Percentiles rank a stretch among this genome's conserved stretches.
phyloP scores from a whole-genome alignment of 1,140 invertebrate species.

The Lasioglossum albipes region DNA sequence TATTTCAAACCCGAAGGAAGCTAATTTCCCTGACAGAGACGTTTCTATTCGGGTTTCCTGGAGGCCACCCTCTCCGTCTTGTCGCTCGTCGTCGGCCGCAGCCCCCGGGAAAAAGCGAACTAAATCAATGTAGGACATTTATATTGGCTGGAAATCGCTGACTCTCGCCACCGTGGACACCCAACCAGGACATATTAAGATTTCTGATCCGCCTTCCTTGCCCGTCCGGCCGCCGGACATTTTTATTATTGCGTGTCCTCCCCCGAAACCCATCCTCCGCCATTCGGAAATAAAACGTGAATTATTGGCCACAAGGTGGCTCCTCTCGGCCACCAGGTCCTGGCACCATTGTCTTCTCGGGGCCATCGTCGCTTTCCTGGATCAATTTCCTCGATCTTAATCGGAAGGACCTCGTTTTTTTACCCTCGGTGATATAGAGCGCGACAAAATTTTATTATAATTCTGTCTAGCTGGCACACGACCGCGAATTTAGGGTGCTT shows the following conservation, averaged over 20 bases:
- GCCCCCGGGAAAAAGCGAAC: slow-evolving; percentile 32
- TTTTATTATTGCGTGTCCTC: slow-evolving; percentile 74
- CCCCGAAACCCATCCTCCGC: slow-evolving; percentile 3
- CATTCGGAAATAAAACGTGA: slow-evolving; percentile 68
- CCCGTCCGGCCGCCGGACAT: slow-evolving; percentile 63
- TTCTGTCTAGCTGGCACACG: too few relatives aligned
- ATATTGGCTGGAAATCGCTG: slow-evolving; percentile 79
- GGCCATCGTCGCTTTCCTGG: background rate
- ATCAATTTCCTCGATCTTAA: background rate
- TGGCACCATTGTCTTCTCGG: background rate
- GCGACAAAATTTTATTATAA: too few relatives aligned
- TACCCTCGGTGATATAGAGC: background rate
- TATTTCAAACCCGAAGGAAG: slow-evolving; percentile 56
- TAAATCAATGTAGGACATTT: slow-evolving; percentile 79
- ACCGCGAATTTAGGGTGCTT: too few relatives aligned
- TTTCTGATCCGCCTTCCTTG: slow-evolving; percentile 70
- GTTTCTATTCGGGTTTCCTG: slow-evolving; percentile 47
- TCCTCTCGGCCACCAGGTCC: background rate
- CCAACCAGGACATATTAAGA: slow-evolving; percentile 77
- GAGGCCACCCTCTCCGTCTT: background rate
- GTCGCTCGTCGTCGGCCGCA: slow-evolving; percentile 25
- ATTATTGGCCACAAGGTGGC: slow-evolving; percentile 72
- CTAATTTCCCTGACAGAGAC: slow-evolving; percentile 67
- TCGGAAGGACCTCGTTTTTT: background rate
- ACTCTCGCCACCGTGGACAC: slow-evolving; percentile 68